Evolutionary conservation across 2,888 invertebrate genomes (phyloP).

Genomic region (Octodonta nipae): DNA sequence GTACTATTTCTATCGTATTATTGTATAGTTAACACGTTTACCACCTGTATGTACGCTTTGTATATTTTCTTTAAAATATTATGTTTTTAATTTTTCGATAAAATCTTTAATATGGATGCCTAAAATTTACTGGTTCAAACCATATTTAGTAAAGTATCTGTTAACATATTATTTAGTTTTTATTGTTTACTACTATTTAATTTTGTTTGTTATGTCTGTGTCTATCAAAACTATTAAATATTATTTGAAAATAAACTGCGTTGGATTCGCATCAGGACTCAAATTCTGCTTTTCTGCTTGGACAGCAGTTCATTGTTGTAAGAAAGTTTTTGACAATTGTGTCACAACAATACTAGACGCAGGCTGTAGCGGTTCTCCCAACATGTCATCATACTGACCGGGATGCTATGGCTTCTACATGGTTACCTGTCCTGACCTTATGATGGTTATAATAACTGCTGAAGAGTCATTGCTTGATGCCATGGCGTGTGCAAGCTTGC

Average conservation of each 20-base stretch:
- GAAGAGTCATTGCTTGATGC: slow-evolving; percentile 50
- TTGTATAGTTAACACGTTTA: too few species aligned
- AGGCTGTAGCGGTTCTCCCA: slow-evolving; percentile 62
- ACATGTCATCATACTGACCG: slow-evolving; percentile 51
- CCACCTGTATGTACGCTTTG: too few species aligned
- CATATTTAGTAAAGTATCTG: too few species aligned
- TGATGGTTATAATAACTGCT: slow-evolving; percentile 66
- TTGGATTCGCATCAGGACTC: slow-evolving; percentile 42
- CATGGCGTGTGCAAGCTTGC: slow-evolving; percentile 54
- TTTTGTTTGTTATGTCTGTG: too few species aligned
- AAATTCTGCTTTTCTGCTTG: slow-evolving; percentile 50
- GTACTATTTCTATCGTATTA: too few species aligned
- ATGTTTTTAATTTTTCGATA: too few species aligned
- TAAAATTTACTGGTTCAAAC: too few species aligned
- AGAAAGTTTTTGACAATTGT: slow-evolving; percentile 57
- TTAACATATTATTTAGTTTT: too few species aligned
- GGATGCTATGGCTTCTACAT: slow-evolving; percentile 51
- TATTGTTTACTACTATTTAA: too few species aligned
- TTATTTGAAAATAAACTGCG: slow-evolving; percentile 63
- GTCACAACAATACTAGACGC: slow-evolving; percentile 55
- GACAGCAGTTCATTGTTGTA: slow-evolving; percentile 66
- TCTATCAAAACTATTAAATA: too few species aligned
- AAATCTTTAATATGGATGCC: too few species aligned
- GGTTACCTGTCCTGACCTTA: slow-evolving; percentile 65
- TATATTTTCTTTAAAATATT: too few species aligned